Base-by-base conservation (phyloP, 2,113 vertebrate species). In the Penelope pileata region DNA sequence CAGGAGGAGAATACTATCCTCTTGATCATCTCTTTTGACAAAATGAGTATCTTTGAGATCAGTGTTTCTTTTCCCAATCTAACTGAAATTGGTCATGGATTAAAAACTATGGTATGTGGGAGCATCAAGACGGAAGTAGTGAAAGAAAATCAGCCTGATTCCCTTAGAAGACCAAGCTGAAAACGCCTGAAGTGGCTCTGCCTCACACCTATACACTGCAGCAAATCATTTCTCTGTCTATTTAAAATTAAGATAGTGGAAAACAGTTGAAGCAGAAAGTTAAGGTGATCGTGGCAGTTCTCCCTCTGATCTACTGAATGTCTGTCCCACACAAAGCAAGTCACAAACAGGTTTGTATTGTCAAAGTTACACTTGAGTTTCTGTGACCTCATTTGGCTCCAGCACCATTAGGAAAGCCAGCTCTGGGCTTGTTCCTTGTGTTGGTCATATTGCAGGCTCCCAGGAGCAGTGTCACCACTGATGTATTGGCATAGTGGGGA, bases 401-500 rank as follows among this genome's bases (percentile, higher is more conserved):
- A 43, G 40, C 62, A 69, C 36, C 1, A 1, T 29, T 72, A n/a
- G 34, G 63, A 72, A 88, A 58, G 47, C 60, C 36, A 40, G 60
- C 60, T 40, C 26, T 12, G 60, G 24, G 60, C 36, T 62, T 29
- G 7, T 62, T 27, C 36, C 60, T 62, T 5, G 16, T 40, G 60
- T 62, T 16, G 4, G 36, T 27, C 60, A 10, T 40, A 40, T 17
- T 24, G 24, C 36, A 40, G 36, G 17, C 60, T 62, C 60, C 56
- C 24, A 30, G 58, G 51, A 66, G 22, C 50, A 70, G 11, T 5
- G 14, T 5, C 1, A 4, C 2, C 0, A 0, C 38, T 11, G 36
- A 56, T 22, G 56, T 43, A 79, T 43, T 79, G 17, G 48, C 40
- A 22, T 13, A 3, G 26, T 12, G 40, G 59, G 27, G 36, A 58